These are phyloP conservation scores for Candoia aspera DNA, from an alignment of 2,113 vertebrate genomes.

Conservation along the genomic window DNA sequence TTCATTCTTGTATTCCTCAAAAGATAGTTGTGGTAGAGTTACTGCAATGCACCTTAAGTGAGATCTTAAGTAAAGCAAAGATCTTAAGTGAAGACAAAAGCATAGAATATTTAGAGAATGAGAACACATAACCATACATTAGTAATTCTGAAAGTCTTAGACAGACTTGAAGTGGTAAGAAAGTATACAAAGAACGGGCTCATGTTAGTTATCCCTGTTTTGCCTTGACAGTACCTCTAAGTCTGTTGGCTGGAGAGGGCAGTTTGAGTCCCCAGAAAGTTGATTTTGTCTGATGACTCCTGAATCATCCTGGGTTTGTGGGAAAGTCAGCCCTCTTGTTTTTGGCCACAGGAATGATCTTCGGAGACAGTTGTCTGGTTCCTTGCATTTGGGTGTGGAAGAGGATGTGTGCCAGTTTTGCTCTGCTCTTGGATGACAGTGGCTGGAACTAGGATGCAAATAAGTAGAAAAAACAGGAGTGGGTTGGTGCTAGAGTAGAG, in stretches of 20 bases:
- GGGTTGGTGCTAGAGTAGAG: not conserved
- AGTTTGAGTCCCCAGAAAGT: conserved; percentile 6
- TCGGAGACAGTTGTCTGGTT: conserved; percentile 35
- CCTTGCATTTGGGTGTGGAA: conserved; percentile 4
- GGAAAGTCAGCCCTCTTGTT: conserved; percentile 7
- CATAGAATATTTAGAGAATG: not conserved
- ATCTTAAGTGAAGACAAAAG: not conserved
- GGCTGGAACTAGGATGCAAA: conserved; percentile 8
- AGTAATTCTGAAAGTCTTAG: conserved; percentile 2
- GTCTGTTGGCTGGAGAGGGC: conserved; percentile 16
- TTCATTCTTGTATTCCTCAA: not conserved
- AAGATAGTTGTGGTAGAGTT: not conserved
- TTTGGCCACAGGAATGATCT: conserved; percentile 19
- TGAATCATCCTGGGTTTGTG: conserved; percentile 21
- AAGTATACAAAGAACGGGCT: conserved; percentile 2
- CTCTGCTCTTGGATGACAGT: not conserved
- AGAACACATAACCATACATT: not conserved
- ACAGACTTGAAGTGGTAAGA: not conserved
- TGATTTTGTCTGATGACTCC: conserved; percentile 27
- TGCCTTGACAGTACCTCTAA: conserved; percentile 3
- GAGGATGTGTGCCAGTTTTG: not conserved
- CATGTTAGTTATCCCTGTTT: conserved; percentile 15
- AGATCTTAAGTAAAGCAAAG: not conserved
- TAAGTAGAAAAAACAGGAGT: not conserved
- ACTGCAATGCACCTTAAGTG: not conserved